Base-by-base conservation (phyloP, 2,797 vertebrate genomes). In the Sebastes trivittatus region DNA sequence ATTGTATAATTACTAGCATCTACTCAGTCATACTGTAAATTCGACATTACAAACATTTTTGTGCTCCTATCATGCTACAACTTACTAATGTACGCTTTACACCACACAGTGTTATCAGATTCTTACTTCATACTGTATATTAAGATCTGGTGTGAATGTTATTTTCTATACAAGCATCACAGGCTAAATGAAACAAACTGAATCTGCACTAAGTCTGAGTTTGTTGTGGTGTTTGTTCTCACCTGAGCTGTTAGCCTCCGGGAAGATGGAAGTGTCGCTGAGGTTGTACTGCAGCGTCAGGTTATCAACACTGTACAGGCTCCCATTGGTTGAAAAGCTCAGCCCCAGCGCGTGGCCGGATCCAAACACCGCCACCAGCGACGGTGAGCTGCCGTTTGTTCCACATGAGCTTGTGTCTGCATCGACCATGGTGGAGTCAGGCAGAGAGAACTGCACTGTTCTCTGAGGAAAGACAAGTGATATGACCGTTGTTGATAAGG, bases 241-340 rank as follows among this genome's bases (percentile, higher is more conserved):
- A 98, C 98, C 96, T 3, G 91, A 85, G 66, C 79, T 72, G 90
- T 87, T 93, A 56, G 98, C 90, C 2, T 90, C 92, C 6, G 94
- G 96, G 89, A 99, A 99, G 30, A 85, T 1, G 1, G 72, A 10
- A 4, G 81, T 13, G 89, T 99, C 98, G 3, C 95, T 96, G 80
- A 98, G 92, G 84, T 98, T 97, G 89, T 97, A 98, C 55, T 55
- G 84, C 84, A 99, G 94, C 4, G 72, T 86, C 80, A 99, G 75
- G 77, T 89, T 93, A 29, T 89, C 86, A 1, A 98, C 95, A 1
- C 78, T 56, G 83, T 99, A 99, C 8, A 73, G 29, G 16, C 77
- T 87, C 1, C 58, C n/a, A 5, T 89, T 85, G 61, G 89, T 95
- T 23, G 96, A 92, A 87, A 99, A 99, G 85, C 68, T 87, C 83